Evolutionary conservation across 1,140 invertebrate species (phyloP).

Genomic region (Anthonomus grandis): DNA sequence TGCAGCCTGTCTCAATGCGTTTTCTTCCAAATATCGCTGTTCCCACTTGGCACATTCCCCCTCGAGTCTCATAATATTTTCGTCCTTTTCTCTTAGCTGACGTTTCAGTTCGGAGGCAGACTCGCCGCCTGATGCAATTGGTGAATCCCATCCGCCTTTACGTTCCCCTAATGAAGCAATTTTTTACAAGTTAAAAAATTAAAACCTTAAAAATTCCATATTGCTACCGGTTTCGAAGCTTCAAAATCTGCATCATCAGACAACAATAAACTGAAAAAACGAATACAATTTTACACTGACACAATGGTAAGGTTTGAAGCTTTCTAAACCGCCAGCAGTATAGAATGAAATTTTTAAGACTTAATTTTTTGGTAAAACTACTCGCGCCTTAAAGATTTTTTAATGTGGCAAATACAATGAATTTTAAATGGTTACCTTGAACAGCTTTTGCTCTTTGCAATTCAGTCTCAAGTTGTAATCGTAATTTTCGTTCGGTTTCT

Average conservation of each 20-base stretch:
- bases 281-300: no score
- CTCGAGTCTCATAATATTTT: slow-evolving; percentile 77
- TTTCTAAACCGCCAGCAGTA: no score
- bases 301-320: no score
- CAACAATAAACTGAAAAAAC: no score
- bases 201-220: no score
- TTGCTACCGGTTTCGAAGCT: no score
- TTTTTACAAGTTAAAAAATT: no score
- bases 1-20: slow-evolving; percentile 75
- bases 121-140: slow-evolving; percentile 52
- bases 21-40: slow-evolving; percentile 83
- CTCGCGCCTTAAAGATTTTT: no score
- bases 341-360: no score
- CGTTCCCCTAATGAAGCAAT: slow-evolving; percentile 22
- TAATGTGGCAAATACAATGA: no score
- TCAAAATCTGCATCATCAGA: no score
- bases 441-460: slow-evolving; percentile 58
- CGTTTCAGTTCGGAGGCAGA: slow-evolving; percentile 64
- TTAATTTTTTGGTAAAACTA: no score
- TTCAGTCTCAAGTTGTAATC: slow-evolving; percentile 77
- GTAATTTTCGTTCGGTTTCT: slow-evolving; percentile 75
- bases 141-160: slow-evolving; percentile 36
- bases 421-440: slow-evolving; percentile 29
- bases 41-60: slow-evolving; percentile 85
- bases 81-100: slow-evolving; percentile 69